Evolutionary conservation across 2,797 vertebrate species (phyloP).

Genomic region (Discoglossus pictus): DNA sequence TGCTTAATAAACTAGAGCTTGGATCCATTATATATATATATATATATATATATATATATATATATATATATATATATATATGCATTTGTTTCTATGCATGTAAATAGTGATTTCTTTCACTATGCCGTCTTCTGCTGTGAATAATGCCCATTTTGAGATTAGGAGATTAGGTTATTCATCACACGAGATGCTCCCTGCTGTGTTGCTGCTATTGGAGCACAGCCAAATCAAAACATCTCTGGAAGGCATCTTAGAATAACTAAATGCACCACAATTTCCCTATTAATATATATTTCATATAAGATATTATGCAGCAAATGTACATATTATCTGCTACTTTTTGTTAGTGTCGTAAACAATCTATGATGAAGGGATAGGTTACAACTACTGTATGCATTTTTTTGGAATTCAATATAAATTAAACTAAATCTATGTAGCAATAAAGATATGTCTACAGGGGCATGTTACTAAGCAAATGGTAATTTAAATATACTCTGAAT

Average conservation of each 20-base stretch:
- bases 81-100: slow-evolving; percentile 50
- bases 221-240: slow-evolving; percentile 95
- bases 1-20: slow-evolving; percentile 4
- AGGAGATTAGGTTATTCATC: slow-evolving; percentile 98
- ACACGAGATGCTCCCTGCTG: slow-evolving; percentile 87
- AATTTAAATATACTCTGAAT: slow-evolving; percentile 83
- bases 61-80: slow-evolving; percentile 54
- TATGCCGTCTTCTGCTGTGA: slow-evolving; percentile 72
- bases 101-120: slow-evolving; percentile 61
- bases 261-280: slow-evolving; percentile 95
- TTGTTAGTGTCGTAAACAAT: slow-evolving; percentile 83
- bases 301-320: slow-evolving; percentile 88
- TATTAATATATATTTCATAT: slow-evolving; percentile 98
- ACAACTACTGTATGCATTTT: slow-evolving; percentile 70
- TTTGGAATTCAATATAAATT: slow-evolving; percentile 82
- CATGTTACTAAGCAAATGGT: slow-evolving; percentile 87
- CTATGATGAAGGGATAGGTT: slow-evolving; percentile 79
- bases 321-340: slow-evolving; percentile 89
- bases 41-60: slow-evolving; percentile 44
- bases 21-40: slow-evolving; percentile 16
- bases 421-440: slow-evolving; percentile 86
- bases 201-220: slow-evolving; percentile 79
- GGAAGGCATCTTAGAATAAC: slow-evolving; percentile 94
- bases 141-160: slow-evolving; percentile 91
- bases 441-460: slow-evolving; percentile 77